Conservation (phyloP, 2,888 invertebrate genomes). For the Pomacea canaliculata region DNA sequence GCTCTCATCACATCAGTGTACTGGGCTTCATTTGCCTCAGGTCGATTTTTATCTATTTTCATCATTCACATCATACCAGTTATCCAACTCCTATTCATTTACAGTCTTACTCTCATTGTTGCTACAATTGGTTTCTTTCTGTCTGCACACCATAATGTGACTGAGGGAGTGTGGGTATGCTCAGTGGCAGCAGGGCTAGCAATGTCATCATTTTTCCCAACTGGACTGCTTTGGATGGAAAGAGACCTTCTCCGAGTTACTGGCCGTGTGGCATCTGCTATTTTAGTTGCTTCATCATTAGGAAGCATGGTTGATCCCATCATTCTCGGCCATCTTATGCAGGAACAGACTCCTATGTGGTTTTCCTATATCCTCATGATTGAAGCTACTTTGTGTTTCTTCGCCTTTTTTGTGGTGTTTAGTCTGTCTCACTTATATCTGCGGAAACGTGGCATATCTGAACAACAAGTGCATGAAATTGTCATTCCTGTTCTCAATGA, state of each 20-base stretch:
- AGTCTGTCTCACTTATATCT: not conserved
- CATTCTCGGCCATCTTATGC: slow-evolving; percentile 62
- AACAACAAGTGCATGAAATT: too few relatives aligned
- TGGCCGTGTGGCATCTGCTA: slow-evolving; percentile 64
- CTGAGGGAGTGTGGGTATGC: slow-evolving; percentile 51
- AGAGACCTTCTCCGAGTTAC: slow-evolving; percentile 65
- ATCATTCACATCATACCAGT: slow-evolving; percentile 63
- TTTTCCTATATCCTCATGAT: slow-evolving; percentile 60
- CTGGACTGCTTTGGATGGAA: slow-evolving; percentile 68
- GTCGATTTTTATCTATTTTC: slow-evolving; percentile 64
- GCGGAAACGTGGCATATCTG: not conserved
- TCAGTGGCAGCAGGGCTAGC: slow-evolving; percentile 60
- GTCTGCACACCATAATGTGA: slow-evolving; percentile 40
- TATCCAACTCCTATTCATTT: slow-evolving; percentile 32
- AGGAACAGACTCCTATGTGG: slow-evolving; percentile 55
- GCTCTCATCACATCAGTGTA: slow-evolving; percentile 65
- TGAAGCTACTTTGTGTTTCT: slow-evolving; percentile 43
- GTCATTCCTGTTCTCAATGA: too few relatives aligned
- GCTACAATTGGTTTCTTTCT: slow-evolving; percentile 39
- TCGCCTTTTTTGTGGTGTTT: slow-evolving; percentile 42
- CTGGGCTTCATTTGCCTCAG: slow-evolving; percentile 69
- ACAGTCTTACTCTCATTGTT: slow-evolving; percentile 25
- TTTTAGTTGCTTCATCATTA: slow-evolving; percentile 64
- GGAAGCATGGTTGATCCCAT: slow-evolving; percentile 67
- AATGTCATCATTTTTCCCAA: slow-evolving; percentile 68